Evolutionary conservation across 92 coral and sea anemone genomes (phyloP).

Genomic region (Epizoanthus illoricatus): DNA sequence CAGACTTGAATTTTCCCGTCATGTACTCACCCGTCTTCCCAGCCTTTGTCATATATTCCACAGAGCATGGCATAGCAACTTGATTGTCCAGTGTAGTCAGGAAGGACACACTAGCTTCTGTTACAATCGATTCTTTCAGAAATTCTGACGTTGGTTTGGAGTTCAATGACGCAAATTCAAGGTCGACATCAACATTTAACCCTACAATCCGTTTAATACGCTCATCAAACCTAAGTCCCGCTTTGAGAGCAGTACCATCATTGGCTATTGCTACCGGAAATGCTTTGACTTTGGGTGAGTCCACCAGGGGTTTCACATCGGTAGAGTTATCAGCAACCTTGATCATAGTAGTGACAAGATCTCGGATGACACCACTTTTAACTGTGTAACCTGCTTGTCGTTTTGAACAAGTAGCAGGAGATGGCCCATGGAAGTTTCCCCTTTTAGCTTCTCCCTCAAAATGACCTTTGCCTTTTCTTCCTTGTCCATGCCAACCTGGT

Average conservation of each 20-base stretch:
- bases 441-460: conserved; percentile 53
- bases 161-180: conserved; percentile 42
- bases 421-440: conserved; percentile 62
- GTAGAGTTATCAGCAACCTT: conserved; percentile 61
- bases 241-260: conserved; percentile 57
- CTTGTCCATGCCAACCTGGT: conserved; percentile 54
- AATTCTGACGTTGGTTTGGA: conserved; percentile 52
- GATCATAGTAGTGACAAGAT: conserved; percentile 55
- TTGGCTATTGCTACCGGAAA: conserved; percentile 52
- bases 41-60: conserved; percentile 20
- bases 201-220: conserved; percentile 58
- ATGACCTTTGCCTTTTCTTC: conserved; percentile 63
- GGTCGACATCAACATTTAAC: conserved; percentile 61
- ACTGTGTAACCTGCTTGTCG: conserved; percentile 60
- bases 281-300: conserved; percentile 45
- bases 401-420: conserved; percentile 56
- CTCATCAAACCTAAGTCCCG: conserved; percentile 58
- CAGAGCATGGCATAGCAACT: conserved; percentile 42
- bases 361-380: conserved; percentile 57
- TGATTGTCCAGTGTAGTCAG: conserved; percentile 60
- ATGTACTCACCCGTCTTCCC: conserved; percentile 25
- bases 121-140: conserved; percentile 40
- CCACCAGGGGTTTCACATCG: conserved; percentile 44
- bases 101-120: conserved; percentile 59
- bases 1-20: conserved; percentile 31